Base-by-base conservation (phyloP, 2,113 vertebrate species). In the Lates calcarifer region DNA sequence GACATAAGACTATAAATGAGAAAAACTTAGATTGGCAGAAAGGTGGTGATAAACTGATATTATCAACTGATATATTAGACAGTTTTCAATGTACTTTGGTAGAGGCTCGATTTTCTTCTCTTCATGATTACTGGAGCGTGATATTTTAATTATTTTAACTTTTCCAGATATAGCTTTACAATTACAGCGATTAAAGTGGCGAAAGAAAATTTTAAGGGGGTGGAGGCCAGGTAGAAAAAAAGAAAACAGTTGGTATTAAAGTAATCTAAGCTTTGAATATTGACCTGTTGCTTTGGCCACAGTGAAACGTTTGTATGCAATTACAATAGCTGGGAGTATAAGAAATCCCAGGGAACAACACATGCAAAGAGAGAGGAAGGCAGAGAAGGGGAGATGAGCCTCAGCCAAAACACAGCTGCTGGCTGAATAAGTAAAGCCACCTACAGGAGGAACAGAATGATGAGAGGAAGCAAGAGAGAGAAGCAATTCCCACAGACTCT, bases 351-450 rank as follows among this genome's bases (percentile, higher is more conserved):
- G 49, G 66, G 31, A 61, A 43, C 58, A 74, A 77, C 14, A 47
- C 51, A 79, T 39, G 7, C 45, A 63, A n/a, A n/a, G 51, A 28
- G 71, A 63, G 56, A 72, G 37, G 55, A 61, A 65, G 47, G 22
- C 35, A 49, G 55, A 15, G 2, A 73, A 37, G 43, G 29, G 62
- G 41, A 65, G 49, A 60, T 26, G 57, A 77, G 56, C 31, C 71
- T 78, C 49, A 31, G 60, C 75, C 74, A 78, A 81, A 87, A 82
- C 81, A 81, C 82, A 89, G 84, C 88, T 87, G 81, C 57, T 75
- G 81, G 81, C 65, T 90, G 83, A 90, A 88, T 78, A 84, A 90
- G 82, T 86, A 82, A 89, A 92, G 81, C 66, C 67, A 82, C 81
- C 81, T 62, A 74, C 45, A 83, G 82, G 74, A 82, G 67, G 69